Conservation (phyloP, 2,797 vertebrate species). For the Rhyacichthys aspro region DNA sequence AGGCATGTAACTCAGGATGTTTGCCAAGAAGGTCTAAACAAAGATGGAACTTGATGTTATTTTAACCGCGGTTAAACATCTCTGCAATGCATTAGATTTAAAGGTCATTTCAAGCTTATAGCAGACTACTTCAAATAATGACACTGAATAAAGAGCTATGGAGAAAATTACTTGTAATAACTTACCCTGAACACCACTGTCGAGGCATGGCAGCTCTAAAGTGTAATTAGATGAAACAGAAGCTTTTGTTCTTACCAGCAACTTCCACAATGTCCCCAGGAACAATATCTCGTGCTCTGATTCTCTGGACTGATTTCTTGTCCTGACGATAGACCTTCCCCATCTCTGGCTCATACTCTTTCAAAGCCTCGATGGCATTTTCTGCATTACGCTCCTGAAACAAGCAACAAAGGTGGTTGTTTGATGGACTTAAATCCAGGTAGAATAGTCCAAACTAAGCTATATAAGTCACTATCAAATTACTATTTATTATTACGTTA, state of each 20-base stretch:
- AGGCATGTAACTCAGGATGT: constrained; percentile 29
- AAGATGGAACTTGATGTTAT: constrained; percentile 33
- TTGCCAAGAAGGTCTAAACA: constrained; percentile 53
- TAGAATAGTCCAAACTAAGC: too few relatives aligned
- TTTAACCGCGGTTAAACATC: constrained; percentile 44
- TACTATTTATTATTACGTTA: too few relatives aligned
- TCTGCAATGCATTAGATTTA: not conserved
- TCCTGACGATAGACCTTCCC: constrained; percentile 84
- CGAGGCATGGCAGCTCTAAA: not conserved
- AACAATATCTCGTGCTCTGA: constrained; percentile 81
- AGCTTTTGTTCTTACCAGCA: constrained; percentile 69
- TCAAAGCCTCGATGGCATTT: constrained; percentile 83
- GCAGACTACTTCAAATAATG: too few relatives aligned
- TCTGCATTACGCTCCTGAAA: constrained; percentile 83
- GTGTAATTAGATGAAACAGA: too few relatives aligned
- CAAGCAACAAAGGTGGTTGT: constrained; percentile 3
- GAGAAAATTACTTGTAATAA: too few relatives aligned
- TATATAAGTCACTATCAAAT: too few relatives aligned
- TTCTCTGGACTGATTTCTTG: constrained; percentile 81
- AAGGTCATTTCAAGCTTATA: not conserved
- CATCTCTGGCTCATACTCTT: constrained; percentile 85
- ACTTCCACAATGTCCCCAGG: constrained; percentile 85
- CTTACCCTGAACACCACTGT: too few relatives aligned
- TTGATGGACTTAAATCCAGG: not conserved
- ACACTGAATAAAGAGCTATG: too few relatives aligned